Percentiles rank a stretch among this genome's conserved stretches.
Evolutionary conservation across 2,888 invertebrate genomes (phyloP).

Genomic region (Heteromyza rotundicornis): DNA sequence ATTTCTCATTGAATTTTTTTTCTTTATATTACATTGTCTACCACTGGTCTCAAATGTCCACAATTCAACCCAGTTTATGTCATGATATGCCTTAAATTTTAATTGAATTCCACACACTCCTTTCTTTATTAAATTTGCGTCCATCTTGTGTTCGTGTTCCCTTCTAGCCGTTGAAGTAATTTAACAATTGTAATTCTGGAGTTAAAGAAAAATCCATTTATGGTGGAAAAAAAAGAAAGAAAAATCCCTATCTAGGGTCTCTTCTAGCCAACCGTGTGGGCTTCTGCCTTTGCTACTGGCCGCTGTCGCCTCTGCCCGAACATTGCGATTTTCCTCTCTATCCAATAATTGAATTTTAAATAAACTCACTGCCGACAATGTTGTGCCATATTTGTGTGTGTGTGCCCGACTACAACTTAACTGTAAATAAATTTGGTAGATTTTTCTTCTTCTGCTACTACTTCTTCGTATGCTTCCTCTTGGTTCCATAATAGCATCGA

Average conservation of each 20-base stretch:
- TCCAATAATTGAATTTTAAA: slow-evolving; percentile 63
- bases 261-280: not conserved
- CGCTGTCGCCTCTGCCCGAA: too few relatives aligned
- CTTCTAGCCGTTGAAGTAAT: slow-evolving; percentile 6
- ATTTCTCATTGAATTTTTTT: too few relatives aligned
- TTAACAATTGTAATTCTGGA: slow-evolving; percentile 13
- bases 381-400: slow-evolving; percentile 11
- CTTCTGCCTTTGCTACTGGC: too few relatives aligned
- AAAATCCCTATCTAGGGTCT: not conserved
- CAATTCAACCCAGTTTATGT: slow-evolving; percentile 4
- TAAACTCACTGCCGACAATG: slow-evolving; percentile 36
- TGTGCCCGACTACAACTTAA: slow-evolving; percentile 44
- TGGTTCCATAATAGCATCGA: slow-evolving; percentile 10
- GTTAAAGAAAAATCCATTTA: slow-evolving; percentile 12
- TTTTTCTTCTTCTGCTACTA: too few relatives aligned
- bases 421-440: slow-evolving; percentile 55
- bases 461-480: too few relatives aligned
- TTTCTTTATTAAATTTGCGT: not conserved
- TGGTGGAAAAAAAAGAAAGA: too few relatives aligned
- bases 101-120: not conserved
- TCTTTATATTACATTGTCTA: too few relatives aligned
- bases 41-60: too few relatives aligned
- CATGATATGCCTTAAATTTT: not conserved
- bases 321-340: slow-evolving; percentile 11
- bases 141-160: not conserved